Base-by-base conservation (phyloP, 2,113 vertebrate species). In the Lamprologus callipterus region DNA sequence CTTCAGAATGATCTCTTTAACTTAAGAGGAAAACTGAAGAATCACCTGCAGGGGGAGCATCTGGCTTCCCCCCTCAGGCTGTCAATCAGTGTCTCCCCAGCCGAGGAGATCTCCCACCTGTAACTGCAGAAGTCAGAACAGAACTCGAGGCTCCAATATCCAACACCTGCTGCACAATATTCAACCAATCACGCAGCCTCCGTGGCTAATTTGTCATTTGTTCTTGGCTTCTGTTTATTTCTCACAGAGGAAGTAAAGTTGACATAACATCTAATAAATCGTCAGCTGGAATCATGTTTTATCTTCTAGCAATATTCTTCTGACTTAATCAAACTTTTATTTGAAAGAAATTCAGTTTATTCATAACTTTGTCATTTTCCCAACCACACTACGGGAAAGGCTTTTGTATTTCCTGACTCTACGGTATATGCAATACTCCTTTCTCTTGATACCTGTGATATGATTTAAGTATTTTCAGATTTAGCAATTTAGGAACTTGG, bases 21-120 rank as follows among this genome's bases (percentile, higher is more conserved):
- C 82, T 85, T 84, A 78, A 91, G 70, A 89, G 87, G 55, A 90
- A 84, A 65, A 85, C 23, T 58, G 80, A 33, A 28, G 40, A 65
- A 35, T 70, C 68, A 84, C 83, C 87, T 88, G 85, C 85, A 87
- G 91, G 88, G 55, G 84, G 80, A 80, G 80, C 93, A 92, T 92
- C 92, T 93, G 94, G 90, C 84, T 5, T 19, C 79, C 35, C 2
- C n/a, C 89, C 89, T 51, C 85, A 3, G 58, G 90, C 63, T 7
- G 81, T 83, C 89, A 87, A 42, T 81, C 90, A 65, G 78, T 5
- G 83, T 70, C 54, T 80, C 53, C 81, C 28, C 87, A 87, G 86
- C 73, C 23, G 84, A 89, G 82, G 86, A 87, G 23, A 37, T 78
- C 81, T 49, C 83, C 14, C 28, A 84, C 13, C 84, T 55, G 47